These are phyloP conservation scores for Metallyticus violacea DNA, from an alignment of 2,888 invertebrate genomes.

Conservation along the genomic window DNA sequence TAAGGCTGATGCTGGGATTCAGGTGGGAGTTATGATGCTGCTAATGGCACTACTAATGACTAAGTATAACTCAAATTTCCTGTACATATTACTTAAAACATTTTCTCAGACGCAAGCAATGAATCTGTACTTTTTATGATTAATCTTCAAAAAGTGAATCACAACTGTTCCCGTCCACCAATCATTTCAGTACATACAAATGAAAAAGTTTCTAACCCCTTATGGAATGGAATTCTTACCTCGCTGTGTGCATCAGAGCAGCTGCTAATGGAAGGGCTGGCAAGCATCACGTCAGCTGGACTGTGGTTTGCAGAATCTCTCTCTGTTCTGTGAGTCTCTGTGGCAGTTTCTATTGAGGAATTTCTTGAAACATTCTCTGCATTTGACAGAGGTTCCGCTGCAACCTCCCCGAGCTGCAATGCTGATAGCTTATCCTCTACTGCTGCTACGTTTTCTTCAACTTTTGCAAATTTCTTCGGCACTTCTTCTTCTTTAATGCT, in stretches of 20 bases:
- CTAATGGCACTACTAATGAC: no score
- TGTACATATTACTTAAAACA: no score
- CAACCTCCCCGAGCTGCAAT: constrained; percentile 31
- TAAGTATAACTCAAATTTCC: no score
- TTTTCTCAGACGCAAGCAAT: no score
- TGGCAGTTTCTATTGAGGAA: not conserved
- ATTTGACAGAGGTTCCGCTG: not conserved
- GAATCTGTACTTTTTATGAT: no score
- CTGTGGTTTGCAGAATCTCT: constrained; percentile 77
- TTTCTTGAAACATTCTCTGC: not conserved
- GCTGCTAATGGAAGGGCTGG: constrained; percentile 65
- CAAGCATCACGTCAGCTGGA: constrained; percentile 68
- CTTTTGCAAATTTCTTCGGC: not conserved
- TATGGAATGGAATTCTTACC: no score
- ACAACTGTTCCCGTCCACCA: no score
- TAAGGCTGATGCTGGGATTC: no score
- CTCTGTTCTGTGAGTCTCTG: not conserved
- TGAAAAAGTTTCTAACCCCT: no score
- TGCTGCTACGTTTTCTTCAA: not conserved
- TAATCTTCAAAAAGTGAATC: no score
- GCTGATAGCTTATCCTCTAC: constrained; percentile 35
- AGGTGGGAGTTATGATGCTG: no score
- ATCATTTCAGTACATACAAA: no score
- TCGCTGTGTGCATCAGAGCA: constrained; percentile 70
- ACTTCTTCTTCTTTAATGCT: not conserved